Evolutionary conservation across 2,797 vertebrate species (phyloP), one percentile per base, ranked within the genome.

Genomic region (Sebastes steindachneri): DNA sequence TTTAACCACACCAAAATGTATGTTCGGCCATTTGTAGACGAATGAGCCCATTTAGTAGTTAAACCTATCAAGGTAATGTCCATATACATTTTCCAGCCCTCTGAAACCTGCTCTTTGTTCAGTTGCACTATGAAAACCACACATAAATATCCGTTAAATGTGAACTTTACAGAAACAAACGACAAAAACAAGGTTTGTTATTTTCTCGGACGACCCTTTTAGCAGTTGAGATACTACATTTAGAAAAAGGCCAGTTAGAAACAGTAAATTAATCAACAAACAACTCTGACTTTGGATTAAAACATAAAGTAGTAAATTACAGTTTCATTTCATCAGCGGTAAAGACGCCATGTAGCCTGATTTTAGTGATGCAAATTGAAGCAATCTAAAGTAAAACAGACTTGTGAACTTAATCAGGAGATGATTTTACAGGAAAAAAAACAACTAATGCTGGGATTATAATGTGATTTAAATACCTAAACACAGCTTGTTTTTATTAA

Each of bases 1-100:
- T 87, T 80, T 76, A 86, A 86, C 62, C 70, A 82, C 68, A 79
- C n/a, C 68, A 70, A 79, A 85, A 82, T 82, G 66, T 45, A 64
- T 58, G 41, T 83, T 66, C 11, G 10, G 54, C 73, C 63, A 78
- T 73, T 77, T 85, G 75, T 62, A 74, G 28, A 73, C 26, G 41
- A 73, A 83, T 72, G 54, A 85, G 60, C 48, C 59, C 57, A 68
- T 76, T 74, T 54, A 59, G 29, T 15, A 3, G 45, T 82, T 82
- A 28, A 19, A 82, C 31, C 5, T 76, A 73, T 71, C 58, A 21
- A 15, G 21, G 11, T 62, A 65, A 70, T 4, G 25, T 60, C 11
- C n/a, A 37, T 8, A 63, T 23, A 76, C 4, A 41, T 67, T 79
- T 68, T 28, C 28, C 25, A 73, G 58, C 15, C 9, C 15, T 73